Base-by-base conservation (phyloP, 1,140 invertebrate genomes). In the Drosophila pandora region DNA sequence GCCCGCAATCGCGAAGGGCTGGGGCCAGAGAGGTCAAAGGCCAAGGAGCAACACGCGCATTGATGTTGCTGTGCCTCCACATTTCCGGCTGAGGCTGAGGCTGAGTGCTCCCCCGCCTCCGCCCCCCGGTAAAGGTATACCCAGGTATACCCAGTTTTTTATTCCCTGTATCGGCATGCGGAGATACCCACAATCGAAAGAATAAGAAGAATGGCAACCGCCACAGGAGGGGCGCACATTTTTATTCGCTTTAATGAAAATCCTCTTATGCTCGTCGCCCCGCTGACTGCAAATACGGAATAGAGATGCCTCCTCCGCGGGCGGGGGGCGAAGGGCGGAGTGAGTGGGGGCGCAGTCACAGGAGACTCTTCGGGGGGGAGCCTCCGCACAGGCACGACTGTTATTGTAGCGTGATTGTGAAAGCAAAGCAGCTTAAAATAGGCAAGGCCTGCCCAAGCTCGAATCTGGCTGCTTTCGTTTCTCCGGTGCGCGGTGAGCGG, bases 201-300 rank as follows among this genome's bases (percentile, higher is more conserved):
- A 71, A 58, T 32, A 71, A 67, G 53, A 79, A 73, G 59, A 74
- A 74, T 39, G 48, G 47, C 59, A 71, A 54, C 56, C 45, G 64
- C 72, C 55, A 49, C 58, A 59, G 43, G 67, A 55, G 58, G 70
- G 68, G 17, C 37, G 30, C 48, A 65, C 62, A 77, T 85, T 80
- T 84, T 77, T 85, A 80, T 85, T 68, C 81, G 81, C 78, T 76
- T 79, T 88, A 87, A 87, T 87, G 83, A 87, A 87, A 87, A 87
- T 87, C 83, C 83, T 88, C 83, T 87, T 87, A 87, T 73, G 78
- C 45, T 68, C 72, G 68, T 57, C 45, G 53, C 59, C 61, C 69
- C 69, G 59, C 43, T 30, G 57, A 62, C 63, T 67, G 56, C 43
- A 34, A 59, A 41, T 13, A 45, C 39, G 48, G 54, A 76, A 76